Evolutionary conservation across 2,113 vertebrate species (phyloP).

Genomic region (Recurvirostra avosetta): DNA sequence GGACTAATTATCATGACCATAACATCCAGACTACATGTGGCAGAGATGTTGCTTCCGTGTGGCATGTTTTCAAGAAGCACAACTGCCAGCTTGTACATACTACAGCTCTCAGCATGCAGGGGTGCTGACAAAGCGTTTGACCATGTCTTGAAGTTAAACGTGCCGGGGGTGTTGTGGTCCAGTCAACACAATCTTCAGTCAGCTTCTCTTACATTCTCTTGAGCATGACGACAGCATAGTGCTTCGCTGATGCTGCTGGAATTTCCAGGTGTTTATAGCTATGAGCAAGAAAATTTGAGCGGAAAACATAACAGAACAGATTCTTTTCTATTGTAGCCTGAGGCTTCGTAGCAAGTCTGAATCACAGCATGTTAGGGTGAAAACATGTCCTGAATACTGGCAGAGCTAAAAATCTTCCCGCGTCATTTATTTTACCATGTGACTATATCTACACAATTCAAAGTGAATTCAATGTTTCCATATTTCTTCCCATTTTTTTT

Average conservation of each 20-base stretch:
- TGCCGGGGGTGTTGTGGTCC: background rate
- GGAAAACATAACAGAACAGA: background rate
- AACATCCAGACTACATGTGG: background rate
- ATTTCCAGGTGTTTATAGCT: background rate
- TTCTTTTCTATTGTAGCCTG: background rate
- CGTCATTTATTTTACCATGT: background rate
- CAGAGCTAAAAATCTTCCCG: background rate
- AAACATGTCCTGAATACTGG: no score
- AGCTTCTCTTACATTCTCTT: background rate
- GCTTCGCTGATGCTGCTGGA: background rate
- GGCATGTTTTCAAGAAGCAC: background rate
- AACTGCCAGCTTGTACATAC: background rate
- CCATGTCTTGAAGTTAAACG: background rate
- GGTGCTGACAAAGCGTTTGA: background rate
- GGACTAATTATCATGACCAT: background rate
- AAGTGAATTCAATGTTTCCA: background rate
- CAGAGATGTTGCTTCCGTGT: background rate
- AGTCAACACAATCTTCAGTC: background rate
- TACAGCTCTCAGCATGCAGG: background rate
- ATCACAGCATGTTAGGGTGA: no score
- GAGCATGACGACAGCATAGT: background rate
- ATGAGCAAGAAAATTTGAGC: background rate
- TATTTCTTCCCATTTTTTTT: background rate
- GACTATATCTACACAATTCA: background rate
- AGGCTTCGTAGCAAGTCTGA: background rate